Percentiles rank a stretch among this genome's conserved stretches.
Evolutionary conservation across 2,888 invertebrate genomes (phyloP).

Genomic region (Ephialtes manifestator): DNA sequence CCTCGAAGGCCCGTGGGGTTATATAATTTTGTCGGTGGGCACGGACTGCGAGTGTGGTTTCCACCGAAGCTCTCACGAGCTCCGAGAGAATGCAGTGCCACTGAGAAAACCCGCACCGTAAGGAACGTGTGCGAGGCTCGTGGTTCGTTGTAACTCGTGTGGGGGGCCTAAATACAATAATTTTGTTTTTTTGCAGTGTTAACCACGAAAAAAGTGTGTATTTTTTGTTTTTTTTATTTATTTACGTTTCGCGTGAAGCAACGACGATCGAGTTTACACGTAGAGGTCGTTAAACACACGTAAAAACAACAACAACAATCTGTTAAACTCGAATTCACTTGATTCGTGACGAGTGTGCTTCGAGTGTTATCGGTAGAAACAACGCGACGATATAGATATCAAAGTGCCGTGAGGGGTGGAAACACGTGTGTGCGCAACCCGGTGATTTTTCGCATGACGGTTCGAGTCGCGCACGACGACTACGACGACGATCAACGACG

Average conservation of each 20-base stretch:
- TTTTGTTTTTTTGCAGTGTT: background rate
- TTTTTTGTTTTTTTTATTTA: background rate
- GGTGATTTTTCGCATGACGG: conserved; percentile 66
- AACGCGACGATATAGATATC: background rate
- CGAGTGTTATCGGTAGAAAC: background rate
- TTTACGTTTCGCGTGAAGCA: background rate
- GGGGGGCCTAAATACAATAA: background rate
- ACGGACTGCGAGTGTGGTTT: conserved; percentile 42
- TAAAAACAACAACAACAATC: background rate
- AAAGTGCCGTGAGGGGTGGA: conserved; percentile 11
- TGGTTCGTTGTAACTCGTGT: background rate
- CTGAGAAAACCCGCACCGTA: conserved; percentile 22
- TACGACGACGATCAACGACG: conserved; percentile 45
- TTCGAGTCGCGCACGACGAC: conserved; percentile 54
- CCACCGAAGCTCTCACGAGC: conserved; percentile 35
- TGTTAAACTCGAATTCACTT: background rate
- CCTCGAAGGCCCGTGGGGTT: conserved; percentile 52
- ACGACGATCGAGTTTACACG: background rate
- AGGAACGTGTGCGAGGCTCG: conserved; percentile 19
- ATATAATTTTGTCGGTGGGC: conserved; percentile 62
- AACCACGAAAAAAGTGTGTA: background rate
- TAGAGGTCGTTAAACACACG: background rate
- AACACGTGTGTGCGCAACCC: conserved; percentile 64
- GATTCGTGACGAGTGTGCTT: background rate
- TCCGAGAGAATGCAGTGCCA: conserved; percentile 31